Base-by-base conservation (phyloP, 1,140 invertebrate genomes). In the Drosophila melanogaster region DNA sequence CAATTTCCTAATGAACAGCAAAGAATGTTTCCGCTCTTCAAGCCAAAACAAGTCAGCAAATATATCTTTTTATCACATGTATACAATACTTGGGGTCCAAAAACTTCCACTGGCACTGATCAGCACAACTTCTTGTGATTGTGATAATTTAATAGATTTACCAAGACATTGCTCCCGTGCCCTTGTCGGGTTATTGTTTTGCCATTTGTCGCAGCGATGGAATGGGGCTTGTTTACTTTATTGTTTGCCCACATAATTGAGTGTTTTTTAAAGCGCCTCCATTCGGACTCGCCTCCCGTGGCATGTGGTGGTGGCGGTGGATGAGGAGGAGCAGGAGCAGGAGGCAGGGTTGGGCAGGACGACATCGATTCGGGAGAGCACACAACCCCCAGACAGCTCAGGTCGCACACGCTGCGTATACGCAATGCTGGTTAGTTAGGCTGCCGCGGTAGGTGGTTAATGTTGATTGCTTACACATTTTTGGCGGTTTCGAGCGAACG, bases 401-500 rank as follows among this genome's bases (percentile, higher is more conserved):
- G 57, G 41, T 46, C 49, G 67, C 59, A 64, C 66, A 77, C 73
- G 64, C 73, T 76, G 73, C 73, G 73, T 76, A 76, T 67, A 76
- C 73, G 64, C 58, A 72, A 76, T 76, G 66, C 55, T 79, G 76
- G 72, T 77, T 85, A 55, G 57, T 65, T 54, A 74, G 64, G 50
- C 75, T 26, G 40, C 24, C 66, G 35, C 65, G 37, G 60, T 86
- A 65, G 81, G 78, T 71, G 81, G 78, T 67, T 77, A 71, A 78
- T 79, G 81, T 86, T 81, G 83, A 86, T 86, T 86, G 81, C 87
- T 81, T 86, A 81, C 81, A 86, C 81, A 87, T 86, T 86, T 86
- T 86, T 86, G 83, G 81, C 83, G 78, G 83, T 65, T 69, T 59
- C 74, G 33, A 70, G 17, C 51, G 56, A 49, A 67, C 58, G 62